Evolutionary conservation across 53 echinoderm and acorn worm genomes (phyloP).

Genomic region (Temnopleurus reevesii): DNA sequence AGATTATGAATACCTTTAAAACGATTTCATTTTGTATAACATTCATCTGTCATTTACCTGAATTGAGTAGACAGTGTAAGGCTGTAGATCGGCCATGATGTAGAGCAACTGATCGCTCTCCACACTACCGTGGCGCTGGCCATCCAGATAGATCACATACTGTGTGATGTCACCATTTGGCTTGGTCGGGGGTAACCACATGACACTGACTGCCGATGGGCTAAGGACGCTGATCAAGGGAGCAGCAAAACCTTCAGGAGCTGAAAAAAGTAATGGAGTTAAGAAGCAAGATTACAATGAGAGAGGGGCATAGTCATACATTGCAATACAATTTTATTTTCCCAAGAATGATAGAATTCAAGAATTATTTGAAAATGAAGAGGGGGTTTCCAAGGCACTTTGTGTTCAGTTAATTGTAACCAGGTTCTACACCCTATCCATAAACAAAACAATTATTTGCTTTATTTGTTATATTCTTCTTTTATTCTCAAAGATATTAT

Average conservation of each 20-base stretch:
- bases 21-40: no score
- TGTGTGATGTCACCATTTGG: constrained; percentile 90
- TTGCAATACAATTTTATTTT: no score
- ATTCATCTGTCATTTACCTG: constrained; percentile 78
- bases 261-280: constrained; percentile 31
- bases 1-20: no score
- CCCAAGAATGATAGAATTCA: no score
- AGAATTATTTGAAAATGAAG: no score
- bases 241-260: constrained; percentile 84
- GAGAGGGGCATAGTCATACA: no score
- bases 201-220: constrained; percentile 81
- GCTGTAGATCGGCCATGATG: constrained; percentile 77
- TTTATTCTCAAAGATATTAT: no score
- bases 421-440: no score
- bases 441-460: no score
- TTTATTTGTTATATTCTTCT: no score
- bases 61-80: constrained; percentile 91
- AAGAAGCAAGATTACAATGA: background rate
- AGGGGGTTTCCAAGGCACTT: no score
- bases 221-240: constrained; percentile 85
- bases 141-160: constrained; percentile 79
- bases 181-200: constrained; percentile 81
- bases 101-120: constrained; percentile 61
- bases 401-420: no score
- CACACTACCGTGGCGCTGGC: constrained; percentile 52